phyloP scores from a whole-genome alignment of 1,140 invertebrate species.

The Chrysoperla carnea region DNA sequence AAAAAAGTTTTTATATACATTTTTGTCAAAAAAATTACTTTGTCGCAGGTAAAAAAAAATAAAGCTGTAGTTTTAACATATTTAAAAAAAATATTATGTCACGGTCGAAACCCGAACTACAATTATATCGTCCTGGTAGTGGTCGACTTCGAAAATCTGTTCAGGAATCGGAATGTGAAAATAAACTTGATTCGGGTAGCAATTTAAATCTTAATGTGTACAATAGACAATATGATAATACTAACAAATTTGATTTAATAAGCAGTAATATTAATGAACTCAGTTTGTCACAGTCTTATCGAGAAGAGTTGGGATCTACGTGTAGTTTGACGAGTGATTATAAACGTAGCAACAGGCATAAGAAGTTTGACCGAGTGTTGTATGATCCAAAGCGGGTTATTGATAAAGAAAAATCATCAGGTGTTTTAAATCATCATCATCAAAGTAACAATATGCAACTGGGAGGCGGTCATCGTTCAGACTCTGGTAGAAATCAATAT shows the following conservation, averaged over 20 bases:
- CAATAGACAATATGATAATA: conserved; percentile 4
- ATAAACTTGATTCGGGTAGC: conserved; percentile 11
- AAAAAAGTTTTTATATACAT: too few species aligned
- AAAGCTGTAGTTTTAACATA: neutral
- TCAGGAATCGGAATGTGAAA: conserved; percentile 24
- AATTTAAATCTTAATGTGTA: conserved; percentile 3
- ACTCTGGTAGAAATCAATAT: too few species aligned
- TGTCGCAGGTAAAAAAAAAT: too few species aligned
- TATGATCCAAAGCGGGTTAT: too few species aligned
- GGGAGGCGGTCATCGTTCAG: too few species aligned
- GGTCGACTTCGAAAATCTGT: conserved; percentile 36
- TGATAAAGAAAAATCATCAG: conserved; percentile 15
- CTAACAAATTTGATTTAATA: conserved; percentile 3
- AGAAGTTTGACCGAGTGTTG: too few species aligned
- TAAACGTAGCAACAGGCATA: too few species aligned
- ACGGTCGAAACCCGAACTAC: conserved; percentile 24
- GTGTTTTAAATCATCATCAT: too few species aligned
- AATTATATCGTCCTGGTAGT: conserved; percentile 40
- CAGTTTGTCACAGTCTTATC: neutral
- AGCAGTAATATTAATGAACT: conserved; percentile 6
- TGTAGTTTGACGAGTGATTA: neutral
- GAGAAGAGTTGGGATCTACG: neutral
- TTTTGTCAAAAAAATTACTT: too few species aligned
- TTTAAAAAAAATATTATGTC: conserved; percentile 15
- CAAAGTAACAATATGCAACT: too few species aligned